phyloP scores from a whole-genome alignment of 1,140 invertebrate genomes.

The Doryteuthis pealeii region DNA sequence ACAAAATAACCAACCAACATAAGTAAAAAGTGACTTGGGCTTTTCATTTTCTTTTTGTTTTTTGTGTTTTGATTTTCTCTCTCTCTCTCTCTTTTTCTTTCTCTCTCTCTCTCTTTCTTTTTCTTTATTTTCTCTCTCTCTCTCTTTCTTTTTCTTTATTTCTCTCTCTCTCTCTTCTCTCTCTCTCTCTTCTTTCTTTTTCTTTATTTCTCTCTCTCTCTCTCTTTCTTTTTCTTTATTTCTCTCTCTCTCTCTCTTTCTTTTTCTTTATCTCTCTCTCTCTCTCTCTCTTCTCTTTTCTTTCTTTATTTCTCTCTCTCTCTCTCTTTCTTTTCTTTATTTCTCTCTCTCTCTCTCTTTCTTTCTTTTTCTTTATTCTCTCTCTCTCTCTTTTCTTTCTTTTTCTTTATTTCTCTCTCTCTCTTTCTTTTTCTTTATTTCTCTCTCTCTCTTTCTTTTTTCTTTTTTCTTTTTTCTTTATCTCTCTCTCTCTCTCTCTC shows the following conservation, averaged over 20 bases:
- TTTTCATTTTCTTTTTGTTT: too few species aligned
- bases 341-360: neutral
- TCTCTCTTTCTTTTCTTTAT: neutral
- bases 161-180: neutral
- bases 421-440: too few species aligned
- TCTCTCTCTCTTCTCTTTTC: neutral
- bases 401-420: too few species aligned
- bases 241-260: neutral
- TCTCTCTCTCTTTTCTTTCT: too few species aligned
- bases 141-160: neutral
- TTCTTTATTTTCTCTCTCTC: neutral
- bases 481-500: too few species aligned
- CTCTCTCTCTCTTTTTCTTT: too few species aligned
- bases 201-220: slow-evolving; percentile 17
- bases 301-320: neutral
- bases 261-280: neutral
- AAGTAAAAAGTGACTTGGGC: too few species aligned
- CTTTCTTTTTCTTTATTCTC: too few species aligned
- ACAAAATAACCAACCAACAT: too few species aligned
- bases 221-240: slow-evolving; percentile 4
- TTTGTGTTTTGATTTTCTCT: too few species aligned
- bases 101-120: neutral
- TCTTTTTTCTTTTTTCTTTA: too few species aligned
- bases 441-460: too few species aligned
- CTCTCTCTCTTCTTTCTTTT: slow-evolving; percentile 9